These are phyloP conservation scores for Alviniconcha marisindica DNA, from an alignment of 1,140 invertebrate species.

Conservation along the genomic window DNA sequence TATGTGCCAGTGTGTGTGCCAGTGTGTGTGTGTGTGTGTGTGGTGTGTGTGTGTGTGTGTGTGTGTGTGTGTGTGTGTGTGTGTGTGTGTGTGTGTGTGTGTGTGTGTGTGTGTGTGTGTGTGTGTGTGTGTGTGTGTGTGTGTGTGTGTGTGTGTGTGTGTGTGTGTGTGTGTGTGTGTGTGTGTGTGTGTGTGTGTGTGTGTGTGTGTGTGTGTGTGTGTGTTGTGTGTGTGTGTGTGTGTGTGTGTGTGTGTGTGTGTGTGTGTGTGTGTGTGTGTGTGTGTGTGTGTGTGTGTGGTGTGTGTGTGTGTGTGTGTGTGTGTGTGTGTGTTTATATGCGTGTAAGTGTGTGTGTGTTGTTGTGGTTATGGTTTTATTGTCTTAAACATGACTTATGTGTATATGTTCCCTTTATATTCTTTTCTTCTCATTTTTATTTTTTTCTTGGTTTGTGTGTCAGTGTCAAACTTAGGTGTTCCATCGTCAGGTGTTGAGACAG, in stretches of 20 bases:
- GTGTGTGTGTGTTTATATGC: too few species aligned
- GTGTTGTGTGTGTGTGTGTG: not conserved
- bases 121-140: conserved; percentile 16
- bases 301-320: too few species aligned
- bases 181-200: conserved; percentile 9
- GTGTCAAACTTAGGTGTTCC: not conserved
- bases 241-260: not conserved
- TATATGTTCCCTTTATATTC: not conserved
- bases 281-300: too few species aligned
- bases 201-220: not conserved
- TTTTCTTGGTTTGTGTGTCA: too few species aligned
- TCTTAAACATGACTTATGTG: not conserved
- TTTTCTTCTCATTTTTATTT: not conserved
- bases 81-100: not conserved
- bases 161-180: not conserved
- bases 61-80: conserved; percentile 17
- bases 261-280: not conserved
- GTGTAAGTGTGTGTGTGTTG: too few species aligned
- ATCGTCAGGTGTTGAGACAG: not conserved
- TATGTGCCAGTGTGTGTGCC: not conserved
- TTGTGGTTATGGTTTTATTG: not conserved
- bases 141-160: conserved; percentile 6
- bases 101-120: conserved; percentile 14
- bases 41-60: not conserved
- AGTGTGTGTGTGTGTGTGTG: conserved; percentile 1